Evolutionary conservation across 2,888 invertebrate species (phyloP).

Genomic region (Arge pagana): DNA sequence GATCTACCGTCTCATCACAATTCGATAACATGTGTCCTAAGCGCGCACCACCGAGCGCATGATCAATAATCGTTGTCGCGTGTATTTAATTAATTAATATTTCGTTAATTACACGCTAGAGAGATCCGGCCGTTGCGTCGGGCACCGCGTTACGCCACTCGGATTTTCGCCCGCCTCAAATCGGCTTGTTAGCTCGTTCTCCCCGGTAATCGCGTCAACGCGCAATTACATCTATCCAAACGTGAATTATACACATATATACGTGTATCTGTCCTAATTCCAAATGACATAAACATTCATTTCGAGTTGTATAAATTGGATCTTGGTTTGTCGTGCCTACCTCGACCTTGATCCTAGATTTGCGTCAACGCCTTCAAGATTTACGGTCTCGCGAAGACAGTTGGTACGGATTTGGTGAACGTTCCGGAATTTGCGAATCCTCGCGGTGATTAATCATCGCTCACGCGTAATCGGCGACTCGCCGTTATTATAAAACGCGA

Average conservation of each 20-base stretch:
- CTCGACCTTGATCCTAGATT: too few species aligned
- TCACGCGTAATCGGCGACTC: too few species aligned
- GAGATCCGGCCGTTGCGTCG: slow-evolving; percentile 17
- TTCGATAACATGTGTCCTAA: slow-evolving; percentile 18
- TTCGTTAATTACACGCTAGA: slow-evolving; percentile 43
- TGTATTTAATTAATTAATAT: slow-evolving; percentile 47
- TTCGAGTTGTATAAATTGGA: too few species aligned
- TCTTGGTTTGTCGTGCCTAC: too few species aligned
- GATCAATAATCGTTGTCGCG: slow-evolving; percentile 35
- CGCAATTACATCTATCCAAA: slow-evolving; percentile 27
- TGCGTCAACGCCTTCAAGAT: too few species aligned
- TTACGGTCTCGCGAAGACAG: too few species aligned
- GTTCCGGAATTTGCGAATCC: background rate
- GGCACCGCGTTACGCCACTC: slow-evolving; percentile 8
- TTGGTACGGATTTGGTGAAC: too few species aligned
- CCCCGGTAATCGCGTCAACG: slow-evolving; percentile 29
- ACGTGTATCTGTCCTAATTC: too few species aligned
- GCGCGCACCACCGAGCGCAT: slow-evolving; percentile 15
- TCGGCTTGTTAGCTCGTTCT: slow-evolving; percentile 12
- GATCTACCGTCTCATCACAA: too few species aligned
- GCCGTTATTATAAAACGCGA: too few species aligned
- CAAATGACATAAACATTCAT: too few species aligned
- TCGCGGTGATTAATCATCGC: background rate
- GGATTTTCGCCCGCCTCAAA: background rate
- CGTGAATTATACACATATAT: slow-evolving; percentile 41